Evolutionary conservation across 2,888 invertebrate species (phyloP).

Genomic region (Lottia gigantea): DNA sequence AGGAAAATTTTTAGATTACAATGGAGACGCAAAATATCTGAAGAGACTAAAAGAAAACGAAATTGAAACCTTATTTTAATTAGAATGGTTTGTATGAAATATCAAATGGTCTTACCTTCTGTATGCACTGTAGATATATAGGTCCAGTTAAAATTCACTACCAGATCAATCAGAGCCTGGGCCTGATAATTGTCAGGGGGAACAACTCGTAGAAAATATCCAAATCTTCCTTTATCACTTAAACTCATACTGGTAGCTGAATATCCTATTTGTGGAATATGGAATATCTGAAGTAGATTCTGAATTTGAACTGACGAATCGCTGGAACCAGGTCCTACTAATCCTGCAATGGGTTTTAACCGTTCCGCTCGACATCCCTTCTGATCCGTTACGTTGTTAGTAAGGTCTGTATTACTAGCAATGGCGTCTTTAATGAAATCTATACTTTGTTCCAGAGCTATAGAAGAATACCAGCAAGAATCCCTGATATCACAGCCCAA

Average conservation of each 20-base stretch:
- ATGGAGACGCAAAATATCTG: too few species aligned
- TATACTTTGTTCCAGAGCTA: constrained; percentile 82
- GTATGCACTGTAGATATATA: constrained; percentile 82
- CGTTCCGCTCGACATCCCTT: constrained; percentile 25
- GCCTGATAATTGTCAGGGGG: constrained; percentile 84
- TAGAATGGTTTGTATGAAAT: too few species aligned
- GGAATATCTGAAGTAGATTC: constrained; percentile 79
- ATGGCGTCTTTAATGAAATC: constrained; percentile 79
- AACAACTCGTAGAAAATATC: constrained; percentile 82
- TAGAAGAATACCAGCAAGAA: constrained; percentile 85
- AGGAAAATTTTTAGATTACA: too few species aligned
- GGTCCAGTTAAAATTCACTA: constrained; percentile 76
- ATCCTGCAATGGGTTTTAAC: constrained; percentile 73
- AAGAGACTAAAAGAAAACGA: too few species aligned
- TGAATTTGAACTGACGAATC: constrained; percentile 79
- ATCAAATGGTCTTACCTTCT: constrained; percentile 73
- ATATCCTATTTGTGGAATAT: constrained; percentile 79
- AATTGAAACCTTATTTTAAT: too few species aligned
- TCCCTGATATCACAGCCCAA: constrained; percentile 81
- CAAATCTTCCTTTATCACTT: constrained; percentile 80
- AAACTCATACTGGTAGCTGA: constrained; percentile 82
- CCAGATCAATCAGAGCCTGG: constrained; percentile 76
- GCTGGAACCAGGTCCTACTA: constrained; percentile 81
- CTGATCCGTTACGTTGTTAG: constrained; percentile 21
- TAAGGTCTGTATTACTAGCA: constrained; percentile 44